Evolutionary conservation across 2,888 invertebrate genomes (phyloP), one percentile per base, ranked within the genome.

Genomic region (Neuroscelio doddi): DNA sequence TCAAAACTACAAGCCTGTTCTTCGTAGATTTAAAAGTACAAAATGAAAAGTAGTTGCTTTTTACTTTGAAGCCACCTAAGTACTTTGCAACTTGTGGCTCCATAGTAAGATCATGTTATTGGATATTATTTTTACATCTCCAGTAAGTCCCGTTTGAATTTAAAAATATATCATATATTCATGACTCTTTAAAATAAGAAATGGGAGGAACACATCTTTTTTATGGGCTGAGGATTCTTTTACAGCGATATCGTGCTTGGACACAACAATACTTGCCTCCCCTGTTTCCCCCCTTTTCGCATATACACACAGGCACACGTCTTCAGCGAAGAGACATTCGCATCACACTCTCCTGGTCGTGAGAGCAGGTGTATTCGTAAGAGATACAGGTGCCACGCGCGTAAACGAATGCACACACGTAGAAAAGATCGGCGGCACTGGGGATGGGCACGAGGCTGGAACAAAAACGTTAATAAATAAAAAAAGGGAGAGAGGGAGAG

Each of bases 321-420:
- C 64, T 64, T 59, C 55, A 55, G 34, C 58, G 39, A 50, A 50
- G 64, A 59, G 65, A 64, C 64, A 64, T 57, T 58, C 55, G 55
- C 64, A 59, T 62, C 63, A 63, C 68, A 63, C 59, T 57, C 68
- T 59, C 45, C 56, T 50, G 53, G 51, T 59, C 59, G 61, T 44
- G 47, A 46, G 53, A 63, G 68, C 68, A 69, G 65, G 68, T 69
- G 68, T 69, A 69, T 62, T 64, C 56, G 61, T 56, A 53, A 58
- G 59, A 58, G 59, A 69, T 65, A 69, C 69, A 69, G 69, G 69
- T 69, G 69, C 69, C 65, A 66, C 69, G 69, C 61, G 66, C 65
- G 63, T 57, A 69, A 65, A 59, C 69, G 45, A 49, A 63, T 62
- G 57, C 63, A 64, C 59, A 56, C 56, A 41, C 10, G 21, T 21